Evolutionary conservation across 2,797 vertebrate genomes (phyloP).

Genomic region (Amazona ochrocephala): DNA sequence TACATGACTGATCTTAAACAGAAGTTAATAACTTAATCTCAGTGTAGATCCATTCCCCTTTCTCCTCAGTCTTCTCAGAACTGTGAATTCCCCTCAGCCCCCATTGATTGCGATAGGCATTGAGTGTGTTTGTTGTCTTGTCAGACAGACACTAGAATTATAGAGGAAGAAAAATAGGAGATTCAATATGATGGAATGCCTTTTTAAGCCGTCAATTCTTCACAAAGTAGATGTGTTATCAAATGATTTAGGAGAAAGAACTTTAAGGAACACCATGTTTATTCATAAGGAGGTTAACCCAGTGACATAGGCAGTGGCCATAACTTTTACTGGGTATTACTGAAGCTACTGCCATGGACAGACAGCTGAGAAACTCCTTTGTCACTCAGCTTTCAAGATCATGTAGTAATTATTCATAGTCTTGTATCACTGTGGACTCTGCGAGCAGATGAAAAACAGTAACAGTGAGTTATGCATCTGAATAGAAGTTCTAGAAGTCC

Average conservation of each 20-base stretch:
- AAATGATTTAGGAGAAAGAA: not conserved
- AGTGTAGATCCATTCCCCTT: not conserved
- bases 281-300: not conserved
- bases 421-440: not conserved
- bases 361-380: not conserved
- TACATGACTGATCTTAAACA: not conserved
- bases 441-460: not conserved
- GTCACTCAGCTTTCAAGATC: not conserved
- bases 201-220: not conserved
- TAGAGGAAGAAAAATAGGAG: not conserved
- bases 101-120: not conserved
- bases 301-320: rapidly evolving
- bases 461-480: not conserved
- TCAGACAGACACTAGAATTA: not conserved
- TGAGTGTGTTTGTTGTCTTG: not conserved
- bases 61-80: not conserved
- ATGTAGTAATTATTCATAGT: not conserved
- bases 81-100: not conserved
- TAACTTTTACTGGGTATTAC: not conserved
- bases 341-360: not conserved
- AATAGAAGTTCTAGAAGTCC: not conserved
- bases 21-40: not conserved
- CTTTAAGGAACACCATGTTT: not conserved
- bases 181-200: not conserved
- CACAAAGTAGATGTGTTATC: not conserved